These are phyloP conservation scores for Drosophila siamana DNA, from an alignment of 2,888 invertebrate genomes.

Conservation along the genomic window DNA sequence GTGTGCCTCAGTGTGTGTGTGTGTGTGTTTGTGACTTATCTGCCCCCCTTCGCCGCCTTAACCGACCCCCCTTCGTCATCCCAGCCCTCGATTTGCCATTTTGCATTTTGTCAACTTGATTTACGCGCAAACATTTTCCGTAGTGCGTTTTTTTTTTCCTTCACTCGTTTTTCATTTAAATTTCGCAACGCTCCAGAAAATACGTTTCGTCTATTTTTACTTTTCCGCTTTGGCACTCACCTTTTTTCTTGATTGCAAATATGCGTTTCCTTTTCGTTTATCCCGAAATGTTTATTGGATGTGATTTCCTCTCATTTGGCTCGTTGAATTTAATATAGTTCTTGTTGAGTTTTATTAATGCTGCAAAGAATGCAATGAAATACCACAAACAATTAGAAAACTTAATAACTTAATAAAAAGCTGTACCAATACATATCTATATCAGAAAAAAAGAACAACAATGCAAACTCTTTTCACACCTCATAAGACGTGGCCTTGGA, in stretches of 20 bases:
- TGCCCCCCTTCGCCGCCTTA: conserved; percentile 5
- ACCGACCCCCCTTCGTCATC: conserved; percentile 2
- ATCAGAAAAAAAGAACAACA: neutral
- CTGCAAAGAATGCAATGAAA: conserved; percentile 27
- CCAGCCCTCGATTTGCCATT: conserved; percentile 23
- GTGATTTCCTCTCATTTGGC: conserved; percentile 26
- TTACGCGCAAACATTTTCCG: conserved; percentile 70
- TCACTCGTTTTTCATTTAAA: conserved; percentile 40
- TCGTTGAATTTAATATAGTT: conserved; percentile 7
- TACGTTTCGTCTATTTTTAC: conserved; percentile 13
- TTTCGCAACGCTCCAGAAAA: conserved; percentile 26
- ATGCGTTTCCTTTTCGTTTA: conserved; percentile 39
- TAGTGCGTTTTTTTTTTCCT: conserved; percentile 29
- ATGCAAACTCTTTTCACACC: conserved; percentile 16
- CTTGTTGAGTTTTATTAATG: conserved; percentile 28
- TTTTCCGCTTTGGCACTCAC: conserved; percentile 7
- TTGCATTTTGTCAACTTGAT: conserved; percentile 77
- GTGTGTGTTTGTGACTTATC: conserved; percentile 35
- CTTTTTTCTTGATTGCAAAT: conserved; percentile 50
- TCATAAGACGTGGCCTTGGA: conserved; percentile 13
- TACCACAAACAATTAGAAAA: neutral
- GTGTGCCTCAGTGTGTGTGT: conserved; percentile 22
- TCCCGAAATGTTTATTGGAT: conserved; percentile 41
- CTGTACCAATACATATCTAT: no score
- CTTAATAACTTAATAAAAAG: neutral